Evolutionary conservation across 2,888 invertebrate genomes (phyloP).

Genomic region (Nowickia ferox): DNA sequence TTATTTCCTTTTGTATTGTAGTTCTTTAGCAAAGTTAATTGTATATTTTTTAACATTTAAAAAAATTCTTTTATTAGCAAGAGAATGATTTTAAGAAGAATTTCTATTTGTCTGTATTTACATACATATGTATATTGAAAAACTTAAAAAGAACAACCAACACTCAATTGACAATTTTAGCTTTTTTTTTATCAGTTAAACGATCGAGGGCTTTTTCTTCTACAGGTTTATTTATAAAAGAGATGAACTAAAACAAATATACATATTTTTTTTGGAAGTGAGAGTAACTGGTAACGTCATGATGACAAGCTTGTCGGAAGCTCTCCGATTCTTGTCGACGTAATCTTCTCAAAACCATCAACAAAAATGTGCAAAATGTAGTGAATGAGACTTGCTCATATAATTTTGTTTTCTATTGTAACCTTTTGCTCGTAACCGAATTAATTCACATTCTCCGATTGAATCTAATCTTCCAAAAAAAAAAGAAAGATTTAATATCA

Average conservation of each 20-base stretch:
- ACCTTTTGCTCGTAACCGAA: neutral
- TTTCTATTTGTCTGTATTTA: slow-evolving; percentile 6
- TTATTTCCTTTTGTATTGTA: slow-evolving; percentile 12
- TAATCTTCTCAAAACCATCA: slow-evolving; percentile 5
- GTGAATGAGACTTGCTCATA: neutral
- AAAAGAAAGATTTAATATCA: neutral
- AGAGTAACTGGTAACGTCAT: slow-evolving; percentile 54
- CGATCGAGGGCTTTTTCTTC: slow-evolving; percentile 42
- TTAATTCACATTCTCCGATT: slow-evolving; percentile 4
- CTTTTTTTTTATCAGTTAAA: slow-evolving; percentile 38
- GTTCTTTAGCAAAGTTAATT: neutral
- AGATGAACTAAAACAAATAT: slow-evolving; percentile 24
- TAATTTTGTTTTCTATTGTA: slow-evolving; percentile 6
- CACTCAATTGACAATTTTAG: slow-evolving; percentile 37
- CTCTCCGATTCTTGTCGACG: slow-evolving; percentile 22
- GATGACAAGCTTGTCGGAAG: slow-evolving; percentile 50
- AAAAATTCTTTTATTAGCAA: slow-evolving; percentile 7
- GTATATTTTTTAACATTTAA: neutral
- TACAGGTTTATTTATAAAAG: slow-evolving; percentile 49
- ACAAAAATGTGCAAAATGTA: slow-evolving; percentile 2
- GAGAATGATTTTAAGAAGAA: slow-evolving; percentile 33
- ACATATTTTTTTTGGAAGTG: neutral
- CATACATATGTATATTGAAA: neutral
- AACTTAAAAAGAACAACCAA: slow-evolving; percentile 31
- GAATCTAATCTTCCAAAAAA: neutral